These are phyloP conservation scores for Portunus trituberculatus DNA, from an alignment of 1,140 invertebrate species.

Conservation along the genomic window DNA sequence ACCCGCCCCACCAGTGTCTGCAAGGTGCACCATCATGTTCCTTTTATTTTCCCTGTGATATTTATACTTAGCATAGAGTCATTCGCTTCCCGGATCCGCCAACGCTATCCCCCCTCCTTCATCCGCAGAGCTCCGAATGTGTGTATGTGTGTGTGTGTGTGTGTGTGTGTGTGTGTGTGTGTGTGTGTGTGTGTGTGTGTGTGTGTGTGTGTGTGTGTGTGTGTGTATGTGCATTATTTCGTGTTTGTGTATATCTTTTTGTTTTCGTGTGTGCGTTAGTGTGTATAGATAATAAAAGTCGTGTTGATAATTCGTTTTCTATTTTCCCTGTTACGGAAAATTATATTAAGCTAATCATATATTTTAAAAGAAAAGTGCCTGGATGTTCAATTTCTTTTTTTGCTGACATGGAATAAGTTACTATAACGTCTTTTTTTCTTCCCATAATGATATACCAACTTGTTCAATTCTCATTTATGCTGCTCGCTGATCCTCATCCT, in stretches of 20 bases:
- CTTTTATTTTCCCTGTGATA: slow-evolving; percentile 71
- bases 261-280: not conserved
- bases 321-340: not conserved
- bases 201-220: not conserved
- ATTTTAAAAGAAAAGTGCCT: too few relatives aligned
- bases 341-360: too few relatives aligned
- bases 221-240: slow-evolving; percentile 1
- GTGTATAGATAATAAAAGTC: not conserved
- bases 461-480: too few relatives aligned
- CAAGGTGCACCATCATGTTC: slow-evolving; percentile 29
- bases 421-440: too few relatives aligned
- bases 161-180: not conserved
- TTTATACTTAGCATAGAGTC: slow-evolving; percentile 30
- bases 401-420: too few relatives aligned
- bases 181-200: not conserved
- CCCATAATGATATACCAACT: too few relatives aligned
- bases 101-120: not conserved
- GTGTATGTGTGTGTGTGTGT: not conserved
- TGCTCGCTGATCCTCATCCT: too few relatives aligned
- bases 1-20: not conserved
- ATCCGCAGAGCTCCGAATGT: not conserved
- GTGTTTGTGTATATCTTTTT: not conserved
- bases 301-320: not conserved
- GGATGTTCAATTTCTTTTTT: too few relatives aligned
- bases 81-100: not conserved